Percentiles rank a stretch among this genome's conserved stretches.
phyloP scores from a whole-genome alignment of 2,113 vertebrate species.

The Mormyrus lacerda region DNA sequence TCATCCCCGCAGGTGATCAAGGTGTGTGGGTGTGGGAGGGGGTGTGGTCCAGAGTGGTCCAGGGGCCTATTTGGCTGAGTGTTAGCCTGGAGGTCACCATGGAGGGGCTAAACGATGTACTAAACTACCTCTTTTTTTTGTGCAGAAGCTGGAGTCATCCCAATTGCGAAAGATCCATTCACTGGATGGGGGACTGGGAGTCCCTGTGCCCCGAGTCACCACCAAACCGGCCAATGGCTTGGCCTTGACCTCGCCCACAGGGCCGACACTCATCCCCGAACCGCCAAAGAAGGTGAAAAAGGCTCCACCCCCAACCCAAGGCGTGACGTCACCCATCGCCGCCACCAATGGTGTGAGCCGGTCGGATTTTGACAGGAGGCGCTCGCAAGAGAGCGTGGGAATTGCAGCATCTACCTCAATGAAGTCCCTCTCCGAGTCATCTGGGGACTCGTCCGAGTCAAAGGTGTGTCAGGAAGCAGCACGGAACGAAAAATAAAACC shows the following conservation, averaged over 20 bases:
- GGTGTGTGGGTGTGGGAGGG: constrained; percentile 49
- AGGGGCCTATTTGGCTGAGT: background rate
- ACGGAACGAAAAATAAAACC: background rate
- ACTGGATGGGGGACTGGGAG: constrained; percentile 69
- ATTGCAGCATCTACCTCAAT: constrained; percentile 64
- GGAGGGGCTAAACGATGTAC: background rate
- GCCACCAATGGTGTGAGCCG: constrained; percentile 43
- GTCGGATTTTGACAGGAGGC: constrained; percentile 43
- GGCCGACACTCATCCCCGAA: constrained; percentile 53
- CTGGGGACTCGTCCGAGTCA: constrained; percentile 53
- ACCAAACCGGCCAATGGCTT: constrained; percentile 54
- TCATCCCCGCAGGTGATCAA: constrained; percentile 55
- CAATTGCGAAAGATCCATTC: constrained; percentile 58
- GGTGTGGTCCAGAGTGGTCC: background rate
- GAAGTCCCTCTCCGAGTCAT: constrained; percentile 55
- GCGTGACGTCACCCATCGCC: constrained; percentile 24
- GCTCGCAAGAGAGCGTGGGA: constrained; percentile 51
- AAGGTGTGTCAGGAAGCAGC: constrained; percentile 37
- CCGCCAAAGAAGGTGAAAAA: constrained; percentile 70
- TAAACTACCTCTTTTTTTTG: background rate
- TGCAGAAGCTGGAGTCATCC: constrained; percentile 61
- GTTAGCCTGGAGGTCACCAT: background rate
- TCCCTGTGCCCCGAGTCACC: constrained; percentile 52
- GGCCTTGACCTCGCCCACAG: constrained; percentile 28
- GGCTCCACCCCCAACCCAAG: constrained; percentile 36